Conservation (phyloP, 2,113 vertebrate genomes). For the Cavia porcellus region DNA sequence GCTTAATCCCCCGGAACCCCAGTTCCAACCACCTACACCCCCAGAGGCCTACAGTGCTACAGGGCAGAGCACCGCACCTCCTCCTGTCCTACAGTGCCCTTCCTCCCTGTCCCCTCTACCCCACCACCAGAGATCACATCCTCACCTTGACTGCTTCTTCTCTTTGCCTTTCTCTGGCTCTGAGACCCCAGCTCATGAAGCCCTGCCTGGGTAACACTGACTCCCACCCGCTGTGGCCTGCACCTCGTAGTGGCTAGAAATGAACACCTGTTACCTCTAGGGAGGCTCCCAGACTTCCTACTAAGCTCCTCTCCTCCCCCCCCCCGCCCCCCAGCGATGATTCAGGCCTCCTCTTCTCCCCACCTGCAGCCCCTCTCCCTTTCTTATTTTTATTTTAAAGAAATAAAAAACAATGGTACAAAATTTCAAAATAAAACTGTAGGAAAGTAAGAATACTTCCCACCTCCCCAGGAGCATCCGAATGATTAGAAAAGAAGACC, state of each 20-base stretch:
- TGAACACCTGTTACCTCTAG: background rate
- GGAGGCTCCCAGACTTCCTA: rapidly evolving
- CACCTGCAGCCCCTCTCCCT: background rate
- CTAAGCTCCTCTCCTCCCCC: background rate
- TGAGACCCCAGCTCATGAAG: rapidly evolving
- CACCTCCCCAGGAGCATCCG: background rate
- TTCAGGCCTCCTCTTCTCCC: background rate
- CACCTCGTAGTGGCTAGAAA: rapidly evolving
- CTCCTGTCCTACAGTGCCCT: rapidly evolving
- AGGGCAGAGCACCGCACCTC: background rate
- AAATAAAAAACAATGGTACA: too few species aligned
- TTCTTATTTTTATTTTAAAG: background rate
- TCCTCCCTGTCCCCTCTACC: background rate
- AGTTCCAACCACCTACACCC: rapidly evolving
- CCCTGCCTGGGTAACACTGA: too few species aligned
- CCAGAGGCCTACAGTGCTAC: background rate
- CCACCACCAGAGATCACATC: background rate
- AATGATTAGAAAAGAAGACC: background rate
- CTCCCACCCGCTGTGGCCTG: background rate
- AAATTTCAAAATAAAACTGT: too few species aligned
- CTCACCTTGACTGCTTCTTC: background rate
- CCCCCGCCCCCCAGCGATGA: background rate
- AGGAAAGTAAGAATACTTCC: background rate
- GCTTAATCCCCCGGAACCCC: background rate
- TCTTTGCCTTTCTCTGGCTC: background rate